These are phyloP conservation scores for Harpalus rubripes DNA, from an alignment of 2,888 invertebrate species.

Conservation along the genomic window DNA sequence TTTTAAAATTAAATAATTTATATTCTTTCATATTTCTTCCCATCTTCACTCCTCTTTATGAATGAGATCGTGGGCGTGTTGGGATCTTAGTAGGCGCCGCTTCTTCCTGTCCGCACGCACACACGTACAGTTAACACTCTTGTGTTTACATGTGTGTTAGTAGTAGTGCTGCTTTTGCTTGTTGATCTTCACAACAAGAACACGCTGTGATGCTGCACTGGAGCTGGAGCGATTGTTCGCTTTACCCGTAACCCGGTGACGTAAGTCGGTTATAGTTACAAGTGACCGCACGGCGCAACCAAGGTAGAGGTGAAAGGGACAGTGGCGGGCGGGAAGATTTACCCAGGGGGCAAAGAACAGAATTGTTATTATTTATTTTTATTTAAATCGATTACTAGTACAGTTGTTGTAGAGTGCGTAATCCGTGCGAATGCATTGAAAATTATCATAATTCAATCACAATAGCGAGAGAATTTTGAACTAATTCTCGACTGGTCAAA, in stretches of 20 bases:
- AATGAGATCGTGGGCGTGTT: background rate
- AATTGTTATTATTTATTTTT: no score
- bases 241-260: slow-evolving; percentile 23
- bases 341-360: background rate
- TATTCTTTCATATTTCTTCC: background rate
- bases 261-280: slow-evolving; percentile 52
- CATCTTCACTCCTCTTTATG: background rate
- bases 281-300: slow-evolving; percentile 5
- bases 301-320: slow-evolving; percentile 51
- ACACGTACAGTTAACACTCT: background rate
- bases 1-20: no score
- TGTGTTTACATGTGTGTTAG: background rate
- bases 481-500: no score
- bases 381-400: no score
- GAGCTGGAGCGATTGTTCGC: background rate
- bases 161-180: no score
- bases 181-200: no score
- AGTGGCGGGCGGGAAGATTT: slow-evolving; percentile 18
- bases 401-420: no score
- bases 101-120: slow-evolving; percentile 29
- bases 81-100: slow-evolving; percentile 12
- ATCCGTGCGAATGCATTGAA: no score
- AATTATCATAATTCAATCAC: no score
- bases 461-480: no score
- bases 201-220: background rate